Evolutionary conservation across 2,113 vertebrate species (phyloP).

Genomic region (Dicrurus megarhynchus): DNA sequence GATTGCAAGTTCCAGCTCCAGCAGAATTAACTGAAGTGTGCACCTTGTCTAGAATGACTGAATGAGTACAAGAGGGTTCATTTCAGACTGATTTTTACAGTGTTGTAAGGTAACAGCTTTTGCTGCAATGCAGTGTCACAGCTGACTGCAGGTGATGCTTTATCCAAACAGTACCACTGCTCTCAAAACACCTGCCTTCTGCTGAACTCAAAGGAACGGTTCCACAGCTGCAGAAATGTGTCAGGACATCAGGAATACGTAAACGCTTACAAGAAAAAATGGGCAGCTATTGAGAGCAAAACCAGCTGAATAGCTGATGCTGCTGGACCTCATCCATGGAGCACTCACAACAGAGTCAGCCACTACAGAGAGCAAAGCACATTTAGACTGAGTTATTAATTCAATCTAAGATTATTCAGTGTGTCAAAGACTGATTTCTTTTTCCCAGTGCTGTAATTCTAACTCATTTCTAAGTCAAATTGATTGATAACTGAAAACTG

Average conservation of each 20-base stretch:
- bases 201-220: not conserved
- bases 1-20: not conserved
- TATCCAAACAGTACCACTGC: not conserved
- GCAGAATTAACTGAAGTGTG: not conserved
- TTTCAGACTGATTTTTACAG: not conserved
- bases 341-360: not conserved
- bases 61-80: not conserved
- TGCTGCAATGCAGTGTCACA: not conserved
- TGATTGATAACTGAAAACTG: constrained; percentile 26
- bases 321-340: constrained; percentile 2
- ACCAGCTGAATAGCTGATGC: not conserved
- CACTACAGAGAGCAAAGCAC: constrained; percentile 12
- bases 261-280: not conserved
- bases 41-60: not conserved
- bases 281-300: not conserved
- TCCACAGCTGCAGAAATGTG: not conserved
- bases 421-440: not conserved
- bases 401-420: not conserved
- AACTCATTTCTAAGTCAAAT: constrained; percentile 1
- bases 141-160: not conserved
- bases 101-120: not conserved
- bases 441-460: not conserved
- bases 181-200: not conserved
- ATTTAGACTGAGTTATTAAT: not conserved
- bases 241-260: not conserved